These are phyloP conservation scores for Thunnus maccoyii DNA, from an alignment of 2,113 vertebrate species.

Conservation along the genomic window DNA sequence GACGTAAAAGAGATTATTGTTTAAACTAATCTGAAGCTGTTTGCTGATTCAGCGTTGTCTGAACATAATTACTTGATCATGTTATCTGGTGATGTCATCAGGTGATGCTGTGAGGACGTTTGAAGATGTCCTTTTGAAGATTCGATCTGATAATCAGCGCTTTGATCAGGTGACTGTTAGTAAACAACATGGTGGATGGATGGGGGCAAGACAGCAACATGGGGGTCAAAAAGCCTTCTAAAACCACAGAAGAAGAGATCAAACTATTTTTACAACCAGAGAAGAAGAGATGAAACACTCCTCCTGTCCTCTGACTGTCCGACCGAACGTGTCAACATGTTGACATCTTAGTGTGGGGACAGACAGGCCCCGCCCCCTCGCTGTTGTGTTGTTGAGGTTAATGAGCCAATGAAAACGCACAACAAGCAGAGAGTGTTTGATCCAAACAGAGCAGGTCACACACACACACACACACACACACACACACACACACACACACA, in stretches of 20 bases:
- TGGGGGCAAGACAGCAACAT: constrained; percentile 33
- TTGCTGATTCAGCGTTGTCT: neutral
- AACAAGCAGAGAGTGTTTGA: constrained; percentile 64
- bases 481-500: constrained; percentile 35
- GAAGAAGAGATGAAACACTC: constrained; percentile 1
- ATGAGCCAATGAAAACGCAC: constrained; percentile 52
- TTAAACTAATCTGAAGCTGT: too few species aligned
- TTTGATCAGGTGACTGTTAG: constrained; percentile 48
- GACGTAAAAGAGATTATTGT: too few species aligned
- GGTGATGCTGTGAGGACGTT: neutral
- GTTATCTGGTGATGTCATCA: constrained; percentile 13
- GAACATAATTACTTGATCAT: neutral
- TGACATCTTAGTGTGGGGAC: too few species aligned
- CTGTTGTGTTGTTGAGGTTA: constrained; percentile 39
- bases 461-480: neutral
- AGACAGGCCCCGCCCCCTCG: too few species aligned
- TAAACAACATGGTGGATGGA: constrained; percentile 35
- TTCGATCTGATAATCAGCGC: constrained; percentile 24
- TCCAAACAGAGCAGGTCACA: constrained; percentile 41
- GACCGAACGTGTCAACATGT: too few species aligned
- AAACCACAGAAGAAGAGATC: constrained; percentile 30
- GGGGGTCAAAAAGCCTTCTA: neutral
- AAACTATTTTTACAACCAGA: neutral
- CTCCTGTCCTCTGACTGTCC: neutral
- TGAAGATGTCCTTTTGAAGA: neutral